These are phyloP conservation scores for Eristalis tenax DNA, from an alignment of 2,888 invertebrate genomes.

Conservation along the genomic window DNA sequence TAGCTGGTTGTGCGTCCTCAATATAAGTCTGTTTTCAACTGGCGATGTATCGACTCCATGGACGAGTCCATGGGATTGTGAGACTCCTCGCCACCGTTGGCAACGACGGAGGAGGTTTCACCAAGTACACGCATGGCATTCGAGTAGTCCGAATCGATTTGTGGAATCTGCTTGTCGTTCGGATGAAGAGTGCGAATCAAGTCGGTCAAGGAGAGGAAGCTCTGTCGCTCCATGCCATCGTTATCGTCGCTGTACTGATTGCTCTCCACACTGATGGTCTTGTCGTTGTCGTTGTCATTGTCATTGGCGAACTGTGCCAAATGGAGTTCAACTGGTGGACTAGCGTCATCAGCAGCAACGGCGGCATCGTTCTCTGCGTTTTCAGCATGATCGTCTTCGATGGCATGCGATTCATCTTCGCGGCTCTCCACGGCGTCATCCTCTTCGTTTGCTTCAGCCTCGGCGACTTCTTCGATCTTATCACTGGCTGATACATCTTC, in stretches of 20 bases:
- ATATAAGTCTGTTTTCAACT: constrained; percentile 37
- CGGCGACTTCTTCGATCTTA: constrained; percentile 57
- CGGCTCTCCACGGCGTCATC: constrained; percentile 15
- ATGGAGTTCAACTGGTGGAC: constrained; percentile 80
- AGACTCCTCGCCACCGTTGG: constrained; percentile 37
- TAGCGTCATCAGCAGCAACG: constrained; percentile 74
- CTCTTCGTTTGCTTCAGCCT: constrained; percentile 43
- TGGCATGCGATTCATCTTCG: constrained; percentile 32
- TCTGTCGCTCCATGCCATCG: constrained; percentile 79
- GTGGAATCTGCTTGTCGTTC: constrained; percentile 80
- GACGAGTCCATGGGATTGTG: constrained; percentile 58
- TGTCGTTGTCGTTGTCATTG: constrained; percentile 79
- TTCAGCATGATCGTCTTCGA: constrained; percentile 49
- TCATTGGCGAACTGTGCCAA: constrained; percentile 80
- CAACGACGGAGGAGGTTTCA: constrained; percentile 76
- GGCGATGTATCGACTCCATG: constrained; percentile 51
- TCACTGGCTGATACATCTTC: constrained; percentile 43
- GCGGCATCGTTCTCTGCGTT: constrained; percentile 36
- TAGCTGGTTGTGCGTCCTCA: not conserved
- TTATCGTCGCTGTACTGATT: constrained; percentile 72
- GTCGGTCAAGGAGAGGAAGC: constrained; percentile 80
- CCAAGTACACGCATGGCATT: constrained; percentile 81
- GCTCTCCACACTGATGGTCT: constrained; percentile 75
- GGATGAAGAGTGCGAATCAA: constrained; percentile 80
- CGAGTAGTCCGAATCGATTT: constrained; percentile 81